These are phyloP conservation scores for Notocelia uddmanniana DNA, from an alignment of 2,888 invertebrate species.

Conservation along the genomic window DNA sequence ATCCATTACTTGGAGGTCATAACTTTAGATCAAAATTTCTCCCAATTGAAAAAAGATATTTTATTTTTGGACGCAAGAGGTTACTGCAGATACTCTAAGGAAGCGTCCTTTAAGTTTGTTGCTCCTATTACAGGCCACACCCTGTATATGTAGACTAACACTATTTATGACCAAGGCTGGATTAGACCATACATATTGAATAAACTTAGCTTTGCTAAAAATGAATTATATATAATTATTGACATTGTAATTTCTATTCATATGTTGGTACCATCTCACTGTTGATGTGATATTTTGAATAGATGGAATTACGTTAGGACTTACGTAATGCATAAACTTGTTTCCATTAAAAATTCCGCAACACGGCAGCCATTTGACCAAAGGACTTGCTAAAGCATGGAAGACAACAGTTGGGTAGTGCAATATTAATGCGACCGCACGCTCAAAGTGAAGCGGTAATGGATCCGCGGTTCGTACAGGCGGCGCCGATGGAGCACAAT, in stretches of 20 bases:
- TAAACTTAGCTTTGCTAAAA: neutral
- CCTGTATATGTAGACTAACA: no score
- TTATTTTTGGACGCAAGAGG: no score
- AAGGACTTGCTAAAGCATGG: slow-evolving; percentile 40
- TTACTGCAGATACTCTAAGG: no score
- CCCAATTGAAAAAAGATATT: no score
- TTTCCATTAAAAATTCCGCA: slow-evolving; percentile 10
- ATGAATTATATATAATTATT: neutral
- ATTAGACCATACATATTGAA: neutral
- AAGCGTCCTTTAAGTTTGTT: no score
- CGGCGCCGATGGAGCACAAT: slow-evolving; percentile 13
- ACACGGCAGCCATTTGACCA: slow-evolving; percentile 28
- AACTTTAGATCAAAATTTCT: no score
- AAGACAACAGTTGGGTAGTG: slow-evolving; percentile 41
- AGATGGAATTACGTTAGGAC: neutral
- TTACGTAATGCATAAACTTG: neutral
- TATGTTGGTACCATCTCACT: no score
- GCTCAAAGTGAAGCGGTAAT: slow-evolving; percentile 44
- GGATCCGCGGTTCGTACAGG: slow-evolving; percentile 37
- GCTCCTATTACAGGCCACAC: no score
- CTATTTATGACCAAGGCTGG: no score
- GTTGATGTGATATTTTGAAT: neutral
- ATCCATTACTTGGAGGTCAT: no score
- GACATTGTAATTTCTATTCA: no score
- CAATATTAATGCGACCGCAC: slow-evolving; percentile 46